Percentiles rank a stretch among this genome's conserved stretches.
Conservation (phyloP, 1,140 invertebrate genomes). For the Drosophila nasuta region DNA sequence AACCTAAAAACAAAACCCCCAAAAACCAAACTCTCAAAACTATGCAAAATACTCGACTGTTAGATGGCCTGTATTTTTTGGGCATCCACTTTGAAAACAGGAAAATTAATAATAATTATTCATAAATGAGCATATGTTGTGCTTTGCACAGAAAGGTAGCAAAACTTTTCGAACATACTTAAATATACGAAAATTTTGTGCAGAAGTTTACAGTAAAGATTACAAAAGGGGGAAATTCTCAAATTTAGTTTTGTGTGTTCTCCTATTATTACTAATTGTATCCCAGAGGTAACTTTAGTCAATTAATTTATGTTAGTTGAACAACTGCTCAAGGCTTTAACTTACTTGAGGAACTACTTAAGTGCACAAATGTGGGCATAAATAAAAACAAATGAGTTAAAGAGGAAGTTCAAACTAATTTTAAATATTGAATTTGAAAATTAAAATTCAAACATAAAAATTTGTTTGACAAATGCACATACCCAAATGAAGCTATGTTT, state of each 20-base stretch:
- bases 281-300: not conserved
- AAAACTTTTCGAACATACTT: not conserved
- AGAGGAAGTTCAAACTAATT: not conserved
- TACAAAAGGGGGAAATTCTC: not conserved
- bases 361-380: too few relatives aligned
- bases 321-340: not conserved
- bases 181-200: not conserved
- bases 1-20: slow-evolving; percentile 45
- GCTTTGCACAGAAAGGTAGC: not conserved
- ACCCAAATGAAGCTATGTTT: not conserved
- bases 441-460: not conserved
- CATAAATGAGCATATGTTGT: not conserved
- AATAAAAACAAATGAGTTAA: too few relatives aligned
- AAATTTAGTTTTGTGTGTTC: not conserved
- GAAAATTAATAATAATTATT: not conserved
- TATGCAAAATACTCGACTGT: not conserved
- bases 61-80: slow-evolving; percentile 12
- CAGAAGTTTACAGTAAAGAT: not conserved
- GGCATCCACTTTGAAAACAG: not conserved
- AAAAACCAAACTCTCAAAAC: slow-evolving; percentile 4
- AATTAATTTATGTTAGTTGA: not conserved
- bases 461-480: not conserved
- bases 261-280: too few relatives aligned
- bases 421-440: not conserved
- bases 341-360: too few relatives aligned